Evolutionary conservation across 2,113 vertebrate genomes (phyloP).

Genomic region (Piprites chloris): DNA sequence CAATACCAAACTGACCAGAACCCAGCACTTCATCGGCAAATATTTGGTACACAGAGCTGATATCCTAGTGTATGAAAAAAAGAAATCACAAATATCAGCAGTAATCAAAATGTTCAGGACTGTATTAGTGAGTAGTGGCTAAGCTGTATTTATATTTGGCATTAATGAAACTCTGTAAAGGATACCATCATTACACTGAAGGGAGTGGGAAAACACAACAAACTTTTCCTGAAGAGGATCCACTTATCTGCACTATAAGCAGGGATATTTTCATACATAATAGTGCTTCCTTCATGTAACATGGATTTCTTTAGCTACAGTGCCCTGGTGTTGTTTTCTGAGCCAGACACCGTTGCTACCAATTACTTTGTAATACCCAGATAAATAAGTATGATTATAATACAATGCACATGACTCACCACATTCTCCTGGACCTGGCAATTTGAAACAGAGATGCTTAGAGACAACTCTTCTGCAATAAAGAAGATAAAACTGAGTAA

Average conservation of each 20-base stretch:
- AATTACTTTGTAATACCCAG: background rate
- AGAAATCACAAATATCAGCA: background rate
- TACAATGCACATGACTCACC: slow-evolving; percentile 77
- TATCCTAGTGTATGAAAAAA: slow-evolving; percentile 80
- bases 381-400: background rate
- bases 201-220: background rate
- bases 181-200: background rate
- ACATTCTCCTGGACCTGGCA: slow-evolving; percentile 98
- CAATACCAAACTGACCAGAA: slow-evolving; percentile 97
- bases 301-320: background rate
- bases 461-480: slow-evolving; percentile 90
- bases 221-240: background rate
- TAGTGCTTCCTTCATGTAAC: background rate
- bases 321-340: background rate
- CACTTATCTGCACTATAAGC: background rate
- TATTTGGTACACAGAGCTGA: slow-evolving; percentile 97
- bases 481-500: slow-evolving; percentile 33
- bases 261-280: background rate
- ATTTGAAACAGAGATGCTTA: slow-evolving; percentile 97
- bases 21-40: slow-evolving; percentile 98
- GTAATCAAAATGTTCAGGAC: background rate
- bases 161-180: background rate
- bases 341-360: background rate
- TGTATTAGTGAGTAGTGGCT: background rate
- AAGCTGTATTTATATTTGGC: background rate